Conservation (phyloP, 1,140 invertebrate genomes). For the Megalonaias nervosa region DNA sequence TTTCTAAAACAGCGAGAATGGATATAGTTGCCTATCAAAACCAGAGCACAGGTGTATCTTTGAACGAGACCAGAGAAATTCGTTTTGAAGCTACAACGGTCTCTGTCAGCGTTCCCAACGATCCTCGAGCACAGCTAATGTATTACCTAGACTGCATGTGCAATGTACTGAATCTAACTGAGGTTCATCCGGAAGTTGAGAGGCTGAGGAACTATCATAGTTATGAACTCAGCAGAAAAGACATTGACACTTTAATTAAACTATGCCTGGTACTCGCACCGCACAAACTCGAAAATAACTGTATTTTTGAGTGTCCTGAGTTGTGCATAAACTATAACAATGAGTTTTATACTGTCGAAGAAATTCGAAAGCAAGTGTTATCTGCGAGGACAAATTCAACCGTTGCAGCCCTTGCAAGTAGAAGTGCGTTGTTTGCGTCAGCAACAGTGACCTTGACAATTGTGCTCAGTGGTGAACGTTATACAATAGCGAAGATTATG, state of each 20-base stretch:
- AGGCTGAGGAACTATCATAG: conserved; percentile 32
- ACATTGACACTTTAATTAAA: conserved; percentile 21
- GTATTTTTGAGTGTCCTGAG: conserved; percentile 42
- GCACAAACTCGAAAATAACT: conserved; percentile 24
- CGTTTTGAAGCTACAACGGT: conserved; percentile 4
- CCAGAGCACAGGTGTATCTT: no score
- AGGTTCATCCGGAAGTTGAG: conserved; percentile 14
- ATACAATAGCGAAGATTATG: conserved; percentile 43
- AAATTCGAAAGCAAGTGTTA: conserved; percentile 27
- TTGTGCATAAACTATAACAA: conserved; percentile 38
- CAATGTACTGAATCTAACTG: conserved; percentile 22
- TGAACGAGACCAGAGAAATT: no score
- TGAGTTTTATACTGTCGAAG: conserved; percentile 38
- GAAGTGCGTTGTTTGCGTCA: no score
- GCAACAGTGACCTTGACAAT: conserved; percentile 17
- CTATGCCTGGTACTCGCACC: conserved; percentile 35
- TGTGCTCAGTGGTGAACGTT: conserved; percentile 33
- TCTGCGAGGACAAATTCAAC: no score
- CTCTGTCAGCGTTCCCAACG: conserved; percentile 26
- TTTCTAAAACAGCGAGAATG: no score
- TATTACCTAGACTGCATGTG: conserved; percentile 44
- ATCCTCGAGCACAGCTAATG: conserved; percentile 36
- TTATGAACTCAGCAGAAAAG: conserved; percentile 17
- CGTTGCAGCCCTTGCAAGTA: no score
- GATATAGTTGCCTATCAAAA: no score